Conservation (phyloP, 2,797 vertebrate genomes). For the Tokudaia tokunoshimensis region DNA sequence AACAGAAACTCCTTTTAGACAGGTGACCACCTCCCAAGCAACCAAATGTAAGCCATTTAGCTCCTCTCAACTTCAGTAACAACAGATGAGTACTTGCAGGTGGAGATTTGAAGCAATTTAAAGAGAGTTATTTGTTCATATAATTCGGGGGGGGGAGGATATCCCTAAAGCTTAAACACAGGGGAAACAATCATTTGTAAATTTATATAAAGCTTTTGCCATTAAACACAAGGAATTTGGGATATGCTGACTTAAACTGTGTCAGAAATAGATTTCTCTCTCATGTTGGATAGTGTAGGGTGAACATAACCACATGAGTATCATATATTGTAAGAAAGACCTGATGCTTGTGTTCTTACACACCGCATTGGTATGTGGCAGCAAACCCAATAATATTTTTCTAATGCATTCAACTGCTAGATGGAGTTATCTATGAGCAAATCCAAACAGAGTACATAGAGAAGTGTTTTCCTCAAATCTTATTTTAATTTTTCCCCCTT, state of each 20-base stretch:
- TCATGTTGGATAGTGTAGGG: not conserved
- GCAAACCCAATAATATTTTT: not conserved
- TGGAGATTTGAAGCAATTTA: not conserved
- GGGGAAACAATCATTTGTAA: not conserved
- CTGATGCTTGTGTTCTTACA: fast-evolving
- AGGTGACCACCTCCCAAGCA: not conserved
- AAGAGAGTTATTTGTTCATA: constrained; percentile 41
- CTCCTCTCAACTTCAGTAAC: not conserved
- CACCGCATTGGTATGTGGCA: not conserved
- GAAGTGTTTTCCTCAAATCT: not conserved
- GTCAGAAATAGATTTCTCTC: not conserved
- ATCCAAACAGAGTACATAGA: not conserved
- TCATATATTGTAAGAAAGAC: not conserved
- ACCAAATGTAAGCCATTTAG: not conserved
- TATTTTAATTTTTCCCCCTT: not conserved
- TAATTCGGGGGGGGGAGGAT: not conserved
- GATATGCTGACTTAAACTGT: not conserved
- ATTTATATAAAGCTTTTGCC: constrained; percentile 21
- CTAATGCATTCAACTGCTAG: not conserved
- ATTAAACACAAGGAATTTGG: constrained; percentile 22
- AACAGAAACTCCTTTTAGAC: not conserved
- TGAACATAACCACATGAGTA: not conserved
- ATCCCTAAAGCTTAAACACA: not conserved
- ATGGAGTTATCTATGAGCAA: not conserved
- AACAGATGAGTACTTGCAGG: not conserved